Base-by-base conservation (phyloP, 2,888 invertebrate species). In the Xylota segnis region DNA sequence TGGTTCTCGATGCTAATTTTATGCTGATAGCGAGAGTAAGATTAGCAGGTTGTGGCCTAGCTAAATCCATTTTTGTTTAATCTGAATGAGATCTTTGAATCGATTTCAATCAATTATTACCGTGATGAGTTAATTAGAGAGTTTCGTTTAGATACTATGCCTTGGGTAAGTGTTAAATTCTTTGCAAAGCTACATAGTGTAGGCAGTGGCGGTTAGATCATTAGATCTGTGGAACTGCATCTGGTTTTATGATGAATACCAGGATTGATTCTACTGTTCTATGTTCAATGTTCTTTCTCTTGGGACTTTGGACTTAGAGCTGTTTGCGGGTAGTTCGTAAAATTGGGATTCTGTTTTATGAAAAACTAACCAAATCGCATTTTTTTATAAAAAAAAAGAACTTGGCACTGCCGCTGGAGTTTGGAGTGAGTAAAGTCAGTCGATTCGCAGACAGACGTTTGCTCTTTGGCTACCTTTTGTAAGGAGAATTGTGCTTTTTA, bases 11-110 rank as follows among this genome's bases (percentile, higher is more conserved):
- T 63, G 43, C 7, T 70, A 56, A 61, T 52, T 43, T 58, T n/a
- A 27, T 32, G 56, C 40, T 45, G 56, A 77, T 59, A 54, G 65
- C 52, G 65, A 83, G 65, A 59, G 77, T 71, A 52, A 66, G 77
- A 63, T 77, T 54, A 61, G 61, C 50, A 63, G 54, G 68, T 40
- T 58, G 18, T 45, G 2, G 47, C 32, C 23, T 63, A 5, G 14
- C 23, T 23, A n/a, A 52, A 14, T n/a, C 14, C 16, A 18, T 12
- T 27, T 10, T 14, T 9, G 5, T 14, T 9, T 9, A 56, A 9
- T 7, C 3, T 27, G 7, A 54, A 29, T 40, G 29, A 40, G 29
- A n/a, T 29, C 5, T 23, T 23, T 23, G 14, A 58, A 58, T 58
- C 14, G 32, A 47, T 27, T 70, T 14, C 18, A 58, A 27, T 59